phyloP scores from a whole-genome alignment of 2,113 vertebrate genomes.

The Callipepla squamata region DNA sequence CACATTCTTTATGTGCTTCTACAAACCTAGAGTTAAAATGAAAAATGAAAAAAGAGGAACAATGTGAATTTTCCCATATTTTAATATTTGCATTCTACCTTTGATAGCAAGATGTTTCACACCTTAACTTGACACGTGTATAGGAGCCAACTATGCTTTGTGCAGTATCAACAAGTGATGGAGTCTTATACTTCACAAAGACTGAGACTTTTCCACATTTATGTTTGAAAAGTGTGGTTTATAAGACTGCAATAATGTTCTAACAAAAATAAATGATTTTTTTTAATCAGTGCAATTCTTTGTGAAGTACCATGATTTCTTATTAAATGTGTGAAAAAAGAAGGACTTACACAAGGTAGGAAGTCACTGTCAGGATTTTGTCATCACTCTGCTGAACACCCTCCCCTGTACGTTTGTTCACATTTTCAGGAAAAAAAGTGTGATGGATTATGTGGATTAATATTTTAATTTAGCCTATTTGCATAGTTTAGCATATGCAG shows the following conservation, averaged over 20 bases:
- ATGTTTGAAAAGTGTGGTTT: background rate
- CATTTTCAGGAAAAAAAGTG: background rate
- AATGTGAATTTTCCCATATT: background rate
- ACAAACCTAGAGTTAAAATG: background rate
- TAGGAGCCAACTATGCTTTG: background rate
- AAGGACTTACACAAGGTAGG: background rate
- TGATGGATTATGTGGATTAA: background rate
- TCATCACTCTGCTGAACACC: background rate
- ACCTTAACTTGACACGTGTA: background rate
- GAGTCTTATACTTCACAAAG: background rate
- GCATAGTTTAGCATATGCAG: background rate
- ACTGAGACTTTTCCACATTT: background rate
- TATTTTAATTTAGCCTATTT: background rate
- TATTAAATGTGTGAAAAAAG: background rate
- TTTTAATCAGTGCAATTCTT: background rate
- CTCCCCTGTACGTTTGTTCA: background rate
- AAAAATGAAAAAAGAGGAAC: background rate
- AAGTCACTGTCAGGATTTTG: background rate
- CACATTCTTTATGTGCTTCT: background rate
- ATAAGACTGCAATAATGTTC: background rate
- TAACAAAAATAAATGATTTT: background rate
- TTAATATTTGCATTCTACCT: accelerated
- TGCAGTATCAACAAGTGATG: background rate
- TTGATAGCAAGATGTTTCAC: background rate
- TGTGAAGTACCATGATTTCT: background rate